These are phyloP conservation scores for Drosophila pruinosa DNA, from an alignment of 1,140 invertebrate species.

Conservation along the genomic window DNA sequence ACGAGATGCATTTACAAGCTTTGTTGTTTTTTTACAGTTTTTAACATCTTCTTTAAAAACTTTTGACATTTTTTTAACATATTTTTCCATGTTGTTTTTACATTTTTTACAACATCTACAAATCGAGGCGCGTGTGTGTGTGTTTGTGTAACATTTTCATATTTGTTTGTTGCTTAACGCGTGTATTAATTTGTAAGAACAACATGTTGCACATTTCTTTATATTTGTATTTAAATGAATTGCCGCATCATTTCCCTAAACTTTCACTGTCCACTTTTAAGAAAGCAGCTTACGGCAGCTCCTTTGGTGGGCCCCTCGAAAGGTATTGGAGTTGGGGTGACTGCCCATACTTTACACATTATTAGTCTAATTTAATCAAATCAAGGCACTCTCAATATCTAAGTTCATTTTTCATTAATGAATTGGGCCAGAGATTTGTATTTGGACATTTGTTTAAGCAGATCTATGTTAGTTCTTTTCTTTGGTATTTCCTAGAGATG, in stretches of 20 bases:
- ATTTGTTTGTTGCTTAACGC: constrained; percentile 38
- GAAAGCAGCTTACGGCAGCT: constrained; percentile 57
- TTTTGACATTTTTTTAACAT: constrained; percentile 67
- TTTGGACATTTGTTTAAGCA: constrained; percentile 9
- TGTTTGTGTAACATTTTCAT: constrained; percentile 38
- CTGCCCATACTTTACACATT: constrained; percentile 70
- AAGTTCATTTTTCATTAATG: constrained; percentile 73
- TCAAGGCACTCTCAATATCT: constrained; percentile 62
- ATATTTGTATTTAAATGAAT: constrained; percentile 56
- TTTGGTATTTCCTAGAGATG: not conserved
- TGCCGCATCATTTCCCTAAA: constrained; percentile 23
- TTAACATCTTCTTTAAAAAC: constrained; percentile 53
- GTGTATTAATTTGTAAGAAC: constrained; percentile 75
- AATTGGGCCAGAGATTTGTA: constrained; percentile 45
- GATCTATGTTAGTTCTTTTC: not conserved
- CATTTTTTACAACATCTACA: constrained; percentile 51
- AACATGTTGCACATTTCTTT: constrained; percentile 28
- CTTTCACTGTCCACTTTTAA: constrained; percentile 66
- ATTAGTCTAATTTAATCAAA: constrained; percentile 78
- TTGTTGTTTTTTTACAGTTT: constrained; percentile 14
- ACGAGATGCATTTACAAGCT: constrained; percentile 10
- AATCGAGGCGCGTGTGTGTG: constrained; percentile 19
- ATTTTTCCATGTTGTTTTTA: constrained; percentile 50
- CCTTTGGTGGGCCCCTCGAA: constrained; percentile 52
- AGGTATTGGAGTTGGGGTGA: not conserved